phyloP scores from a whole-genome alignment of 2,113 vertebrate species.

The Hoplias malabaricus region DNA sequence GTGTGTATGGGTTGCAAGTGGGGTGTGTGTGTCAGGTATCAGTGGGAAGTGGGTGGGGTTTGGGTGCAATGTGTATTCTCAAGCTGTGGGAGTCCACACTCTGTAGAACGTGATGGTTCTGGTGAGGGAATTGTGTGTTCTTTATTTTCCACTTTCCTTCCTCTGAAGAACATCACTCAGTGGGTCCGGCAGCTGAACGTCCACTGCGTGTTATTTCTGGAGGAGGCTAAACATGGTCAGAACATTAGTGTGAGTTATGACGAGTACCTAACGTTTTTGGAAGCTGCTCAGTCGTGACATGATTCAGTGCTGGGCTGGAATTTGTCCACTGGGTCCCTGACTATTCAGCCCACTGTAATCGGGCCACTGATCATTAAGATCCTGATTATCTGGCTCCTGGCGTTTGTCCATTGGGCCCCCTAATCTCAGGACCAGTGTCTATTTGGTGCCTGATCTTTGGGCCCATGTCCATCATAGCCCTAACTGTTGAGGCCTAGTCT shows the following conservation, averaged over 20 bases:
- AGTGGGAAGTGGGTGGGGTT: not conserved
- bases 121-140: constrained; percentile 30
- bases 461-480: no score
- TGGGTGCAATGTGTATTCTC: no score
- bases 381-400: no score
- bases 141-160: constrained; percentile 40
- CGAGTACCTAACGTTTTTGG: constrained; percentile 22
- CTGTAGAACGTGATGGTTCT: constrained; percentile 21
- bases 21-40: not conserved
- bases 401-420: constrained; percentile 13
- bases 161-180: constrained; percentile 14
- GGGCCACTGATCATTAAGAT: no score
- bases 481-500: no score
- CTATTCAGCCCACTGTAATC: no score
- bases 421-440: no score
- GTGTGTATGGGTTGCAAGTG: not conserved
- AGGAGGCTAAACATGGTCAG: constrained; percentile 30
- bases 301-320: constrained; percentile 9
- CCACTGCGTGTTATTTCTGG: constrained; percentile 26
- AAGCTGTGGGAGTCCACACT: constrained; percentile 25
- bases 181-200: not conserved
- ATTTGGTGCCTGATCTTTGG: not conserved
- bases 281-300: constrained; percentile 15
- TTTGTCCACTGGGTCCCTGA: constrained; percentile 11
- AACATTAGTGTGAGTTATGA: constrained; percentile 39